These are phyloP conservation scores for Carollia perspicillata DNA, from an alignment of 2,113 vertebrate species.

Conservation along the genomic window DNA sequence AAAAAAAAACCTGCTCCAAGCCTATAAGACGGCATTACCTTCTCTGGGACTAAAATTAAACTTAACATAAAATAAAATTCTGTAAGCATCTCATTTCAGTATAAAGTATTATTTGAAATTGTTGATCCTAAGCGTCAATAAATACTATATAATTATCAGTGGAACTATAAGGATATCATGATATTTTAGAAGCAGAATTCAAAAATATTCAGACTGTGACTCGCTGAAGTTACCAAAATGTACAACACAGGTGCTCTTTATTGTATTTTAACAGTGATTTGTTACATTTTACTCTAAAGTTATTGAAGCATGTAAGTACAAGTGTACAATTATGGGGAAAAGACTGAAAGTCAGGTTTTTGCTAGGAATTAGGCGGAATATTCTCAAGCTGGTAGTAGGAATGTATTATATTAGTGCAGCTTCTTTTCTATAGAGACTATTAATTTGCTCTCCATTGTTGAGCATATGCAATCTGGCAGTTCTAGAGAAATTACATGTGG, in stretches of 20 bases:
- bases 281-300: not conserved
- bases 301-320: conserved; percentile 6
- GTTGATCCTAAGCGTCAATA: not conserved
- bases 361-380: not conserved
- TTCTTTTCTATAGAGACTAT: not conserved
- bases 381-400: not conserved
- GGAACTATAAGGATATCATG: not conserved
- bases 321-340: not conserved
- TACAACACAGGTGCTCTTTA: not conserved
- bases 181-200: not conserved
- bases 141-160: not conserved
- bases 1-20: conserved; percentile 82
- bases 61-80: conserved; percentile 73
- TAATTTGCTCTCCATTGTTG: not conserved
- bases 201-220: not conserved
- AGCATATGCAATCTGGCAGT: not conserved
- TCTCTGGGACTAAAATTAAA: conserved; percentile 87
- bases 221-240: not conserved
- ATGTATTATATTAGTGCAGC: not conserved
- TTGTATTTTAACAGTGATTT: conserved; percentile 24
- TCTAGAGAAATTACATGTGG: not conserved
- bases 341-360: not conserved
- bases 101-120: conserved; percentile 27
- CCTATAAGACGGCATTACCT: conserved; percentile 87
- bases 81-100: not conserved